These are phyloP conservation scores for Megaceryle maxima DNA, from an alignment of 2,113 vertebrate genomes.

Conservation along the genomic window DNA sequence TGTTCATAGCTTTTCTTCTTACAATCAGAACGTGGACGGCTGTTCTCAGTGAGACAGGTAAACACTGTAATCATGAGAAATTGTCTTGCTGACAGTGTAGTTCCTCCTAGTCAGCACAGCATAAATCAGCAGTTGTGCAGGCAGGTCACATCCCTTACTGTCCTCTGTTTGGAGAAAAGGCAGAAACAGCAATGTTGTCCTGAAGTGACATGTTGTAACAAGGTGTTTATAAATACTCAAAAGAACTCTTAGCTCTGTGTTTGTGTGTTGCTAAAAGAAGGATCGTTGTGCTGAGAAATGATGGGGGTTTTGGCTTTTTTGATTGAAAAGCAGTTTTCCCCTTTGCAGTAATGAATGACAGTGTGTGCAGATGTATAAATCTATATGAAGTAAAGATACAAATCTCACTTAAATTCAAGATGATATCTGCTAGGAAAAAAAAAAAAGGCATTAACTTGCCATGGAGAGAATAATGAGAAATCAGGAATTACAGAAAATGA, in stretches of 20 bases:
- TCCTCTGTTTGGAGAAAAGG: background rate
- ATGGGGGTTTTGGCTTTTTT: rapidly evolving
- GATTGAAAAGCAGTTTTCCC: background rate
- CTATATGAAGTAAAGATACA: background rate
- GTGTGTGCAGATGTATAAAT: background rate
- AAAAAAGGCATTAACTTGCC: background rate
- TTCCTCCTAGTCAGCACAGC: background rate
- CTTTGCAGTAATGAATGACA: background rate
- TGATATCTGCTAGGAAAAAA: background rate
- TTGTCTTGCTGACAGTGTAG: conserved; percentile 9
- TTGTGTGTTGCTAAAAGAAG: background rate
- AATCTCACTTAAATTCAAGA: background rate
- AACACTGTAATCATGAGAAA: conserved; percentile 23
- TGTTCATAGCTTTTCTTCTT: background rate
- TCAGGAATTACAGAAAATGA: background rate
- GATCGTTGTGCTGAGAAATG: background rate
- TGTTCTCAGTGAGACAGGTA: background rate
- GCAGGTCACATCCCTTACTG: background rate
- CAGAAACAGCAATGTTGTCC: background rate
- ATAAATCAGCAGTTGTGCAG: background rate
- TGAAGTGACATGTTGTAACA: background rate
- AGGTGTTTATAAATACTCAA: background rate
- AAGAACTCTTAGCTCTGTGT: background rate
- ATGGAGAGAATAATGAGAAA: background rate
- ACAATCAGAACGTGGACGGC: background rate